Base-by-base conservation (phyloP, 2,888 invertebrate genomes). In the Andrena haemorrhoa region DNA sequence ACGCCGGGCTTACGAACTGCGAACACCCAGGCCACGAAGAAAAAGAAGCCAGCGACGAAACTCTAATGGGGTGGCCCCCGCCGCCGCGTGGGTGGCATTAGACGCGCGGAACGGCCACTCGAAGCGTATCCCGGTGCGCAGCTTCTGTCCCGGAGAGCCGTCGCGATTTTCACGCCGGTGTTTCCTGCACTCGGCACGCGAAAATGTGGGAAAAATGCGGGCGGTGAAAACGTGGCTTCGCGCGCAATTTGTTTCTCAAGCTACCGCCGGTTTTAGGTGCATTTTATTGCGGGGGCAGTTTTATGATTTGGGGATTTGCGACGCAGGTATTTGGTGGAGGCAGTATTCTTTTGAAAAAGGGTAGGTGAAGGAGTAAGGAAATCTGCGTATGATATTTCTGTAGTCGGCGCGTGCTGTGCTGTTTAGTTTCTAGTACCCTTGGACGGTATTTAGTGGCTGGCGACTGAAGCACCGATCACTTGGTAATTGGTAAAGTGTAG, bases 1-100 rank as follows among this genome's bases (percentile, higher is more conserved):
- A 82, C 74, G 83, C 47, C 29, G 29, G 49, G 58, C 84, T 87
- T 84, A 84, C 68, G 78, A 65, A 58, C 79, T 60, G 79, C 70
- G 76, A 75, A 76, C 78, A 66, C 31, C 23, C 41, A 41, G 41
- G 49, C 35, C 35, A 73, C 7, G 74, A 60, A 61, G 64, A 61
- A 75, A 76, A 75, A 75, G 51, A 61, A 41, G 35, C 10, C 64
- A 16, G 61, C 31, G 81, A 61, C 75, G 81, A 76, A 60, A 53
- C 63, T 85, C 47, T 77, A 85, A 87, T 72, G 77, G 74, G 23
- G 41, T 41, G 41, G 49, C 64, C 71, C 16, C 23, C 33, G 41
- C 3, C 56, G 31, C 41, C 31, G 69, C 66, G 82, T 66, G 76
- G 79, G 77, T 70, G 82, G 76, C 29, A 61, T 35, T 26, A 16